Conservation (phyloP, 2,888 invertebrate species). For the Drosophila nigritarsus region DNA sequence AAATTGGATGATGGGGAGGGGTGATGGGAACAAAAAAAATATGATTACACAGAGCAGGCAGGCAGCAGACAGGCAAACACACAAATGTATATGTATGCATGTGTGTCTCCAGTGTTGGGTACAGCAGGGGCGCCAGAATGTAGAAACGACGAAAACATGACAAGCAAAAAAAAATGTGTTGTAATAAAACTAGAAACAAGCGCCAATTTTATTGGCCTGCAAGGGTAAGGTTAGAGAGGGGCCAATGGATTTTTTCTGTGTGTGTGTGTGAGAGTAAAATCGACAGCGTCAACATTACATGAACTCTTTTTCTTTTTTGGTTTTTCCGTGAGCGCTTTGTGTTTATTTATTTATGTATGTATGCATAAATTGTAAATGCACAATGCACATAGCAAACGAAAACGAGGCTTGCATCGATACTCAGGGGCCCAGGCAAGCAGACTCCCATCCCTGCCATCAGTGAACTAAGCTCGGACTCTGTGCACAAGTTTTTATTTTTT, state of each 20-base stretch:
- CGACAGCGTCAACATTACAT: conserved; percentile 60
- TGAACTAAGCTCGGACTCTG: conserved; percentile 24
- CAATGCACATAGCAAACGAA: conserved; percentile 24
- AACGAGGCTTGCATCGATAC: conserved; percentile 35
- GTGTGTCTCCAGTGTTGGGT: conserved; percentile 49
- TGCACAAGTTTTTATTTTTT: conserved; percentile 47
- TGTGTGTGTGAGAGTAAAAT: conserved; percentile 49
- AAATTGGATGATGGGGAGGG: conserved; percentile 32
- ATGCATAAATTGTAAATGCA: conserved; percentile 53
- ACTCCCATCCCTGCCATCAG: neutral
- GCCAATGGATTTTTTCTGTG: conserved; percentile 7
- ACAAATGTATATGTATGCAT: conserved; percentile 29
- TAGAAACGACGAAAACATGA: conserved; percentile 69
- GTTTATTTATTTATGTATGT: conserved; percentile 58
- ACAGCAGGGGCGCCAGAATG: conserved; percentile 70
- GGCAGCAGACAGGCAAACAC: conserved; percentile 44
- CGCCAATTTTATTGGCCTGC: conserved; percentile 67
- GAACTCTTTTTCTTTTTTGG: conserved; percentile 41
- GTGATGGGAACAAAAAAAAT: conserved; percentile 32
- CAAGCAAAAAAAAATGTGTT: conserved; percentile 57
- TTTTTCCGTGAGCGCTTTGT: conserved; percentile 37
- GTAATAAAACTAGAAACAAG: conserved; percentile 78
- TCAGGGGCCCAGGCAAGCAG: neutral
- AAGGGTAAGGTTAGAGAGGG: conserved; percentile 25
- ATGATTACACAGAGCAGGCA: conserved; percentile 62